Base-by-base conservation (phyloP, 2,113 vertebrate genomes). In the Microcebus jonahi region DNA sequence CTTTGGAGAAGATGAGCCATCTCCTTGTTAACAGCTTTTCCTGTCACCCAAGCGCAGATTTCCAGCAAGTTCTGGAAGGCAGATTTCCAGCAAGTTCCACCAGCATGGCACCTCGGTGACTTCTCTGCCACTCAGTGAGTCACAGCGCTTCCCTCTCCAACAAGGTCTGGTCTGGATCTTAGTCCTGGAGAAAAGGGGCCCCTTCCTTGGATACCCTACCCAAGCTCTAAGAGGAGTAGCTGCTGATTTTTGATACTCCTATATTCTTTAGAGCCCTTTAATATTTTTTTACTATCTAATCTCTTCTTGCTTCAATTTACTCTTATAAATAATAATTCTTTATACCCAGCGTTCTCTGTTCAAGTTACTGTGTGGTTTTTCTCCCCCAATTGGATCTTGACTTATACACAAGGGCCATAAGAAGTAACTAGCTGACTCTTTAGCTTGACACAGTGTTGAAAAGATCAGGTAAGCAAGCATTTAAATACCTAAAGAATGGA, bases 261-360 rank as follows among this genome's bases (percentile, higher is more conserved):
- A 67, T 67, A 48, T 76, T 90, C 55, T 88, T 57, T 70, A 88
- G 20, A 80, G 8, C 2, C n/a, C 76, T 84, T 67, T 85, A 93
- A 3, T 34, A 81, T 94, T 94, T 73, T 82, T 73, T 82, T 82
- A 79, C 31, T 53, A 71, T 3, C 5, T 34, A 73, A 36, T 57
- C 14, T 73, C 39, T 36, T 87, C 0, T 80, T 94, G 39, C 7
- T 90, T 36, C 10, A 91, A 55, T 88, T 10, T 15, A 6, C 15
- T 79, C 9, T 91, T 53, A 75, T 80, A 93, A 95, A 63, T 68
- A 94, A 67, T 84, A 91, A 91, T 67, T 85, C 36, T 93, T 96
- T 94, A 95, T 55, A 71, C 71, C 57, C 48, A 42, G 59, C 59
- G 76, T 73, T 65, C 65, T 36, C 1, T 57, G 14, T 77, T 81